phyloP scores from a whole-genome alignment of 2,888 invertebrate genomes.

The Drosophila austrosaltans region DNA sequence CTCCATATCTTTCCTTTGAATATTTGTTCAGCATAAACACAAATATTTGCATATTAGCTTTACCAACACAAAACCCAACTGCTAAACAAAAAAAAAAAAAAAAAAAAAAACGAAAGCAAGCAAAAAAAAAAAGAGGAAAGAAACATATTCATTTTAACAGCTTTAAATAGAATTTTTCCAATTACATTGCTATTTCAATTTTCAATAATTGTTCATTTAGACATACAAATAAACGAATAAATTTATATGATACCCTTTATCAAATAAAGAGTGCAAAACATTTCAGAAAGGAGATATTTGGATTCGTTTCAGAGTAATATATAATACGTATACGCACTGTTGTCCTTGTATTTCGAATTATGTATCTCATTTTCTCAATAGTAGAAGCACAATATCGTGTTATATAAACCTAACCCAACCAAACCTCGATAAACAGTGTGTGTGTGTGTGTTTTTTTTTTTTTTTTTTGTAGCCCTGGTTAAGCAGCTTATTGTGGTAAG shows the following conservation, averaged over 20 bases:
- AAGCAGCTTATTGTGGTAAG: neutral
- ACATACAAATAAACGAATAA: neutral
- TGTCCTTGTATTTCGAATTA: no score
- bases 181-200: slow-evolving; percentile 18
- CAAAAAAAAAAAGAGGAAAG: neutral
- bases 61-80: slow-evolving; percentile 7
- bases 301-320: no score
- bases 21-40: slow-evolving; percentile 40
- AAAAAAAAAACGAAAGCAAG: neutral
- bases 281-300: no score
- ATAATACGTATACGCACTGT: no score
- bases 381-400: no score
- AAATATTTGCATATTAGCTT: slow-evolving; percentile 52
- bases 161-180: slow-evolving; percentile 17
- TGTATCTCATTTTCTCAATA: no score
- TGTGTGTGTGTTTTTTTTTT: no score
- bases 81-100: neutral
- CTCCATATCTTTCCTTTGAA: slow-evolving; percentile 35
- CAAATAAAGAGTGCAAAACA: no score
- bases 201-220: neutral
- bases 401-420: no score
- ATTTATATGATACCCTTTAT: no score
- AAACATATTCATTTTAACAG: slow-evolving; percentile 9
- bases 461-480: neutral
- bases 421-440: neutral